Percentiles rank a stretch among this genome's conserved stretches.
These are phyloP conservation scores for Callithrix jacchus DNA, from an alignment of 2,113 vertebrate genomes.

Conservation along the genomic window DNA sequence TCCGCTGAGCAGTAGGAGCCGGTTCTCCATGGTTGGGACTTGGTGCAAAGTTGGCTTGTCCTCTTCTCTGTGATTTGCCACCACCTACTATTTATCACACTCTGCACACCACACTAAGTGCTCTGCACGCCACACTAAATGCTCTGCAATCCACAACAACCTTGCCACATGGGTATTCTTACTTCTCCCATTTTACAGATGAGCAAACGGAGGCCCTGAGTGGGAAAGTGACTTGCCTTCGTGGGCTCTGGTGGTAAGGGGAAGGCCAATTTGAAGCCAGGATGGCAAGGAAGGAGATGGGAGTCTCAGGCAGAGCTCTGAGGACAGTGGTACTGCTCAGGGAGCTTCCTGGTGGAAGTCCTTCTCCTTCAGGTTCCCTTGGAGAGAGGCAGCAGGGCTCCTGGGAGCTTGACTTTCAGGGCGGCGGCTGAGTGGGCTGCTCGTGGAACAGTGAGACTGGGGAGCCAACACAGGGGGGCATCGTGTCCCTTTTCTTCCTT, in stretches of 20 bases:
- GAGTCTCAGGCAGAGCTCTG: background rate
- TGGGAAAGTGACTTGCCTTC: background rate
- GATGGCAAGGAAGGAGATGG: fast-evolving
- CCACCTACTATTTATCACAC: background rate
- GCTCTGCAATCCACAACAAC: background rate
- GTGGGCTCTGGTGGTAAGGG: too few relatives aligned
- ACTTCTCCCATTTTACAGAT: background rate
- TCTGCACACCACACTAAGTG: background rate
- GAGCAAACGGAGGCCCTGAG: background rate
- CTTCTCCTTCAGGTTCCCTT: background rate
- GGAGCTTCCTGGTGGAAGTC: background rate
- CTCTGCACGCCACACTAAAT: background rate
- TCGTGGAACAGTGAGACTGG: background rate
- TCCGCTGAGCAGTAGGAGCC: background rate
- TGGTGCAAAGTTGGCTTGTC: background rate
- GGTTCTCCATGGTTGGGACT: background rate
- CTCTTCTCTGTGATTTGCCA: background rate
- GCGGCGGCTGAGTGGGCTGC: background rate
- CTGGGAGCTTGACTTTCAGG: background rate
- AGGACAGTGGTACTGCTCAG: fast-evolving
- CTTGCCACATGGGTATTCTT: background rate
- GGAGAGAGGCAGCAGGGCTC: background rate
- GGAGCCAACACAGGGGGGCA: background rate
- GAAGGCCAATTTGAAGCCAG: background rate
- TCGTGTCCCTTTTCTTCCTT: background rate